Evolutionary conservation across 2,888 invertebrate genomes (phyloP), one percentile per base, ranked within the genome.

Genomic region (Nudaria mundana): DNA sequence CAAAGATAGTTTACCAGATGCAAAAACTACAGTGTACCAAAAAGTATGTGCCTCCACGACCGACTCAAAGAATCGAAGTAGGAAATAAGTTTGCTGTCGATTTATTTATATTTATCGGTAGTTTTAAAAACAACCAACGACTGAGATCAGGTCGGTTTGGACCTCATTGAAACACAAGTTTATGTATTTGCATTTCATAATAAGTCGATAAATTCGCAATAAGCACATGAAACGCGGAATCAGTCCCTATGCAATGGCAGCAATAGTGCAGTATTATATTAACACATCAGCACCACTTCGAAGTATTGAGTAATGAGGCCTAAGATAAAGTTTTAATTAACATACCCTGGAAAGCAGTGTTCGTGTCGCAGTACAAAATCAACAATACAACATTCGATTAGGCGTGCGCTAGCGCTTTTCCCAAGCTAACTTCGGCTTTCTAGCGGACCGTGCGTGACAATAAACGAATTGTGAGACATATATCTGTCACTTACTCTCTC

Each of bases 371-470:
- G 34, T 46, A 48, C 46, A 48, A 56, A 49, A 49, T 46, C 40
- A 31, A 44, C 37, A 58, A 49, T 51, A 48, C 40, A 31, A 44
- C 37, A 58, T 58, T 53, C 50, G 51, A 56, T 52, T 48, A 52
- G 42, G 48, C 44, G 57, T 52, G 56, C 54, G 52, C 61, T 35
- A 37, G 51, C 59, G 60, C 60, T 63, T 66, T 66, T 66, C 66
- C 56, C 58, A 51, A 46, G 47, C 44, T 42, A 37, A 44, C 48
- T 56, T 54, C 46, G 46, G 52, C 54, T 55, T 64, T 63, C 61
- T 63, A 59, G 53, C 39, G 50, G 41, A 23, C 46, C 56, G 48
- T 58, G 59, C 65, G 62, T 66, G 63, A 65, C 65, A 52, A 15
- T 7, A 33, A 34, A 40, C 36, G 51, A 42, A 55, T 48, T 37